These are phyloP conservation scores for Seira sanloemensis DNA, from an alignment of 2,888 invertebrate genomes.

Conservation along the genomic window DNA sequence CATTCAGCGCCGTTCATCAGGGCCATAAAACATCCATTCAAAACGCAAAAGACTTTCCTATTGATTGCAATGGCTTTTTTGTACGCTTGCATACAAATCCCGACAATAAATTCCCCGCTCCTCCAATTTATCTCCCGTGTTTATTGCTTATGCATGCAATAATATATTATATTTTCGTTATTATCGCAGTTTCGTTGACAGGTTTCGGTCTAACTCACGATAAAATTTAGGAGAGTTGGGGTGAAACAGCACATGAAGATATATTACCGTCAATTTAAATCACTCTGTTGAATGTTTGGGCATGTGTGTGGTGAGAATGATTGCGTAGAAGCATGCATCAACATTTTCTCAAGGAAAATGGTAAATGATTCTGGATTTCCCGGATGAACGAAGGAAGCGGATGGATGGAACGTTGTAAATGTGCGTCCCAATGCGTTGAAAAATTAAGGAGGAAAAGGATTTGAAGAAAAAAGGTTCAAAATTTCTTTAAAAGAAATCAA, in stretches of 20 bases:
- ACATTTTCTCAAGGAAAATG: background rate
- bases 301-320: slow-evolving; percentile 23
- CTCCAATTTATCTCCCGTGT: background rate
- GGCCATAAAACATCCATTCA: background rate
- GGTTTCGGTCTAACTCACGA: slow-evolving; percentile 23
- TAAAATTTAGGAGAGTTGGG: background rate
- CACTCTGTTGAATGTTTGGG: slow-evolving; percentile 51
- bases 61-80: background rate
- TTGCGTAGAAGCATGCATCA: background rate
- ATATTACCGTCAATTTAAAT: slow-evolving; percentile 47
- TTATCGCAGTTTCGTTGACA: slow-evolving; percentile 26
- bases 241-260: slow-evolving; percentile 41
- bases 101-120: background rate
- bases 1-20: background rate
- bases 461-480: background rate
- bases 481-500: background rate
- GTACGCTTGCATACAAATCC: background rate
- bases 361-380: slow-evolving; percentile 18
- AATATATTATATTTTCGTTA: background rate
- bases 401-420: background rate
- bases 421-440: slow-evolving; percentile 17
- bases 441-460: slow-evolving; percentile 13
- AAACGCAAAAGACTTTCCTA: background rate
- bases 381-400: background rate
- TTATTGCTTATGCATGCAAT: background rate